These are phyloP conservation scores for Ictalurus punctatus DNA, from an alignment of 2,113 vertebrate genomes.

Conservation along the genomic window DNA sequence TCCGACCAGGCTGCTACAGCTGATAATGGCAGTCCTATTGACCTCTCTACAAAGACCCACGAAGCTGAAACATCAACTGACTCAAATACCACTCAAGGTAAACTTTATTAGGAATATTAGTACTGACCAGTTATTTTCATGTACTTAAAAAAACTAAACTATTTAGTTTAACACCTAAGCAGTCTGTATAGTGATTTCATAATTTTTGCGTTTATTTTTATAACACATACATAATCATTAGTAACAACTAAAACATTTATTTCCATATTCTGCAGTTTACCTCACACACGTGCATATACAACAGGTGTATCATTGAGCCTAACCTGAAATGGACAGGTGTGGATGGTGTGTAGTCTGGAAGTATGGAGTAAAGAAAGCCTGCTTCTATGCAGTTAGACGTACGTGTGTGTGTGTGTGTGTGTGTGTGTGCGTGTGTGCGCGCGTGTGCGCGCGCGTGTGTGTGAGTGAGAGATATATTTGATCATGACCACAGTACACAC, in stretches of 20 bases:
- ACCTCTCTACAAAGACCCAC: conserved; percentile 83
- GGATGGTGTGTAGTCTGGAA: background rate
- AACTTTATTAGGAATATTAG: background rate
- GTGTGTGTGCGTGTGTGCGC: too few species aligned
- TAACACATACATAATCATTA: too few species aligned
- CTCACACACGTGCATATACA: background rate
- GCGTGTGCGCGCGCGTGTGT: too few species aligned
- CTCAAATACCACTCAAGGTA: conserved; percentile 52
- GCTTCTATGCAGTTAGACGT: too few species aligned
- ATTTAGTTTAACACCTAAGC: background rate
- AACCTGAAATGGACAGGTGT: background rate
- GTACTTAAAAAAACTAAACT: background rate
- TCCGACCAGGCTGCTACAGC: background rate
- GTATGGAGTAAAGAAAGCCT: background rate
- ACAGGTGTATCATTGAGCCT: background rate
- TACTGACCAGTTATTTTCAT: background rate
- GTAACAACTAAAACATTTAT: background rate
- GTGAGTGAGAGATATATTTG: background rate
- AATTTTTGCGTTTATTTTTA: background rate
- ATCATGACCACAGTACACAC: background rate
- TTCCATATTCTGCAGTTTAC: too few species aligned
- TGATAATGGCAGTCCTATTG: conserved; percentile 76
- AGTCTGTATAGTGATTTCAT: background rate
- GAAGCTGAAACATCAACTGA: conserved; percentile 59
- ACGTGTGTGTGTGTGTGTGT: too few species aligned